phyloP scores from a whole-genome alignment of 2,797 vertebrate species.

The Aplochiton taeniatus region DNA sequence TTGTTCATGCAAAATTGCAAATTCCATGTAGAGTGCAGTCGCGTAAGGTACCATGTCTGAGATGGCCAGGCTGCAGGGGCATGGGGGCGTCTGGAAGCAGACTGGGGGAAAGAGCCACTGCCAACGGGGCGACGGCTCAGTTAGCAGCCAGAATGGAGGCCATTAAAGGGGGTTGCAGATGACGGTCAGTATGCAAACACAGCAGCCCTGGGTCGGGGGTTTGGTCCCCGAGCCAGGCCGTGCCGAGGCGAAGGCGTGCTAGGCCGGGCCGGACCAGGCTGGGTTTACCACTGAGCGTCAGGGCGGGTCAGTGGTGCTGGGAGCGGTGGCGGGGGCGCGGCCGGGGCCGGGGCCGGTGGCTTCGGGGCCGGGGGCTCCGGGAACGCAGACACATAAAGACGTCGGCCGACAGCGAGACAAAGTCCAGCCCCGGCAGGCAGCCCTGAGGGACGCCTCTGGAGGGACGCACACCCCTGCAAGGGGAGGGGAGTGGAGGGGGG shows the following conservation, averaged over 20 bases:
- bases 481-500: slow-evolving; percentile 66
- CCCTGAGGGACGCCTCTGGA: slow-evolving; percentile 76
- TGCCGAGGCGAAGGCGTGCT: slow-evolving; percentile 8
- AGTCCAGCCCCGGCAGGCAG: slow-evolving; percentile 81
- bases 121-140: slow-evolving; percentile 17
- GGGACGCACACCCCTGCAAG: slow-evolving; percentile 78
- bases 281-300: slow-evolving; percentile 79
- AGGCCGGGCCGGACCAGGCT: slow-evolving; percentile 31
- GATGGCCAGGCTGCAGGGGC: slow-evolving; percentile 32
- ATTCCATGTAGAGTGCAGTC: slow-evolving; percentile 40
- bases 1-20: slow-evolving; percentile 36
- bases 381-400: slow-evolving; percentile 80
- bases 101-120: neutral
- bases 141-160: slow-evolving; percentile 49
- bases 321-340: slow-evolving; percentile 59
- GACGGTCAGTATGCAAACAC: slow-evolving; percentile 62
- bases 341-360: slow-evolving; percentile 74
- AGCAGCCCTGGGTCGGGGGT: slow-evolving; percentile 37
- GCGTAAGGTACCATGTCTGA: slow-evolving; percentile 38
- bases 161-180: slow-evolving; percentile 38
- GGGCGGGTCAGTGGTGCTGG: slow-evolving; percentile 75
- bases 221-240: slow-evolving; percentile 39
- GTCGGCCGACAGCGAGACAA: slow-evolving; percentile 76
- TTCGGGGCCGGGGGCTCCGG: slow-evolving; percentile 70
- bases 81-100: slow-evolving; percentile 17